Base-by-base conservation (phyloP, 2,888 invertebrate genomes). In the Ochropleura leucogaster region DNA sequence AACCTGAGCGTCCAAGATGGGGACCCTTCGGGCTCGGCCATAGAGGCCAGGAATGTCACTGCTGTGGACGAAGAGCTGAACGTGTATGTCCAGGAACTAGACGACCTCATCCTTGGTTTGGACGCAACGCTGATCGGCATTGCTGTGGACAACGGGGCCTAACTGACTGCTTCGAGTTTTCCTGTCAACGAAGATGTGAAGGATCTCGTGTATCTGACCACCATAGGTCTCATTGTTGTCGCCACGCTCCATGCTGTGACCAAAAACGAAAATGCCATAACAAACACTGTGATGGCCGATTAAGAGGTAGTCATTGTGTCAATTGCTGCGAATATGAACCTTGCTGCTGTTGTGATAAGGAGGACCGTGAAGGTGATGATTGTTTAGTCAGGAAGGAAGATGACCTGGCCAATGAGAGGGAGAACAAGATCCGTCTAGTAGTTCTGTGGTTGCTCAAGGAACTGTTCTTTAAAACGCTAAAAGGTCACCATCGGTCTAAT, bases 381-480 rank as follows among this genome's bases (percentile, higher is more conserved):
- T 18, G 18, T 46, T 55, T 47, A 20, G 72, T 44, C 3, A 47
- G 9, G 10, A 40, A n/a, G 0, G 18, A 65, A n/a, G 20, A 30
- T 20, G 65, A 63, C n/a, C 18, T 0, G 0, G 55, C 18, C 0
- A 66, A 12, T 65, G 79, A 55, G 10, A 77, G 63, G 5, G 81
- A 80, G 0, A 67, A 51, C 16, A 78, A 67, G 8, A 47, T 81
- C 0, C 62, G 4, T 0, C 0, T 80, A 0, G 12, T 78, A 18
- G 12, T 81, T 0, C 14, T 78, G 8, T 81, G 81, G 75, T 12
- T 78, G 16, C 3, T 78, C 0, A 74, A 4, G 8, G 63, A 63
- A 47, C 30, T 78, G 30, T 47, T 78, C 0, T 74, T 62, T 66
- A 81, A 51, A 46, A 63, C 62, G 3, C 0, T 72, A 1, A 59